Percentiles rank a stretch among this genome's conserved stretches.
These are phyloP conservation scores for Coregonus clupeaformis DNA, from an alignment of 2,113 vertebrate species.

Conservation along the genomic window DNA sequence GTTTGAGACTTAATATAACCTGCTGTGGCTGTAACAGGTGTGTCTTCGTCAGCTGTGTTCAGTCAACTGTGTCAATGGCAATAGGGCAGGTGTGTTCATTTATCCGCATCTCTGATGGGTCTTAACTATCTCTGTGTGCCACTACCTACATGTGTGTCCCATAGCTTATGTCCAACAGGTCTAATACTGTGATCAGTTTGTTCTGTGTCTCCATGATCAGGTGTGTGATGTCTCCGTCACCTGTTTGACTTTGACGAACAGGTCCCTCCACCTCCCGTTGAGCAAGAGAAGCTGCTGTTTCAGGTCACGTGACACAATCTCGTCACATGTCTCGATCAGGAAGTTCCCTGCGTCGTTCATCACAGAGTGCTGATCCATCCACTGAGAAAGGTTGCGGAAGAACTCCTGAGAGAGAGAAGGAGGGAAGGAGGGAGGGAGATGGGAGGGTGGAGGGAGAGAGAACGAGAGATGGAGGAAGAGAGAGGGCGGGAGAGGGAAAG, in stretches of 20 bases:
- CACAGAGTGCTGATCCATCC: slow-evolving; percentile 92
- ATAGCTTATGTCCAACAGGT: no score
- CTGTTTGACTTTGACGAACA: slow-evolving; percentile 88
- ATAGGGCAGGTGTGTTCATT: no score
- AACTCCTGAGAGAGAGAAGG: slow-evolving; percentile 71
- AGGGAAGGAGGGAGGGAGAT: background rate
- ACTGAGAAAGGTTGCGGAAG: slow-evolving; percentile 74
- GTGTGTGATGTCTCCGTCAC: slow-evolving; percentile 60
- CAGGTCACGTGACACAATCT: slow-evolving; percentile 89
- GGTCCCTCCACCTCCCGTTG: slow-evolving; percentile 72
- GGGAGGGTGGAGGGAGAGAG: slow-evolving; percentile 31
- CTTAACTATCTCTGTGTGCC: background rate
- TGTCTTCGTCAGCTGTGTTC: no score
- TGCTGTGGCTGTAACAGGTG: background rate
- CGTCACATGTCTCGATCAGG: slow-evolving; percentile 94
- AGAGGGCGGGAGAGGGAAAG: background rate
- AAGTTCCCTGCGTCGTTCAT: slow-evolving; percentile 99
- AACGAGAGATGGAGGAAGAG: background rate
- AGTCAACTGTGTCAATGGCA: no score
- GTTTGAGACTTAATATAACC: background rate
- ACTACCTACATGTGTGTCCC: background rate
- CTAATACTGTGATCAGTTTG: background rate
- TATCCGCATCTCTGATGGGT: no score
- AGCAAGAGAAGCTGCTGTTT: slow-evolving; percentile 93
- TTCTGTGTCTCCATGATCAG: background rate